These are phyloP conservation scores for Lerema accius DNA, from an alignment of 1,140 invertebrate genomes.

Conservation along the genomic window DNA sequence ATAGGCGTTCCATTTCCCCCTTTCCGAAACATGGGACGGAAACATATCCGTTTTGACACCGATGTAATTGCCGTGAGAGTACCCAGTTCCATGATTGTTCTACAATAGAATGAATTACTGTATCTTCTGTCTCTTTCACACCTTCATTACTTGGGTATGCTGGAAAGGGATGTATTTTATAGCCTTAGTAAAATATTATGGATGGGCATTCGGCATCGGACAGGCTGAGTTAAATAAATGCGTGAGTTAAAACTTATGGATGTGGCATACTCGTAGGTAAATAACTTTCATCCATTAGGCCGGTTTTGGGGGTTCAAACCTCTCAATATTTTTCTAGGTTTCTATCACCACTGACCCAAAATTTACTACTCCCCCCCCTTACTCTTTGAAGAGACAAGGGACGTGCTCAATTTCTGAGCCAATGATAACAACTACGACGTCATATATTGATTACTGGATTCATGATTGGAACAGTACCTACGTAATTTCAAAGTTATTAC, in stretches of 20 bases:
- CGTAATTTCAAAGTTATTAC: no score
- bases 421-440: no score
- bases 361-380: no score
- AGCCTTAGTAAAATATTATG: slow-evolving; percentile 46
- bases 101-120: slow-evolving; percentile 53
- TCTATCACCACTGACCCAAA: no score
- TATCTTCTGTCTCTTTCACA: slow-evolving; percentile 39
- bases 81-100: slow-evolving; percentile 41
- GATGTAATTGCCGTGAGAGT: slow-evolving; percentile 68
- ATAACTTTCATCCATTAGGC: no score
- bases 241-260: slow-evolving; percentile 25
- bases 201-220: slow-evolving; percentile 38
- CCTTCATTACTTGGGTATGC: slow-evolving; percentile 6
- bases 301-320: no score
- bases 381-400: no score
- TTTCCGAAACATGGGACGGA: slow-evolving; percentile 43
- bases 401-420: no score
- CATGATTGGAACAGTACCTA: no score
- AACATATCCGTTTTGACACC: slow-evolving; percentile 68
- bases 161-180: slow-evolving; percentile 42
- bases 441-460: no score
- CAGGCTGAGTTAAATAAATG: slow-evolving; percentile 11
- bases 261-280: slow-evolving; percentile 17
- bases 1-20: slow-evolving; percentile 46
- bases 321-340: no score